Evolutionary conservation across 1,140 invertebrate genomes (phyloP), one percentile per base, ranked within the genome.

Genomic region (Hydropsyche tenuis): DNA sequence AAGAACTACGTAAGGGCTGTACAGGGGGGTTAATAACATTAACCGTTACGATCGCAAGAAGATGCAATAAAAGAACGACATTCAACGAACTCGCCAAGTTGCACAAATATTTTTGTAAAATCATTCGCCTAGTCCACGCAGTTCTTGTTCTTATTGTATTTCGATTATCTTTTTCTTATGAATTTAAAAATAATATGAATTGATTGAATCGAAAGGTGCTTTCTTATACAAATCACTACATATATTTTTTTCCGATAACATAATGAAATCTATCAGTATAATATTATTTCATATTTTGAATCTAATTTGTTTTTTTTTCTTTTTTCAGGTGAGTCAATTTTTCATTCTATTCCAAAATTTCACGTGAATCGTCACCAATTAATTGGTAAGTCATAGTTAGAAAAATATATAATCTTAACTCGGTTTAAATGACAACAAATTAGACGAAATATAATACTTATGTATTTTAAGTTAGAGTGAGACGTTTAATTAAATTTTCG

Each of bases 81-180:
- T 69, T 30, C 37, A 43, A 12, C n/a, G 37, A 30, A 60, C 56
- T 12, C 37, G 23, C 56, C 60, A 9, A 16, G 63, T 69, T 56
- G 43, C 48, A 69, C 37, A 42, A 37, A 65, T 74, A 74, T 74
- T 74, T 74, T 74, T 74, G n/a, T 70, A 69, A 66, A 46, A 69
- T 27, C 14, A 22, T 51, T n/a, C 48, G 48, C 4, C 30, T 37
- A 37, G 30, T 37, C 30, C n/a, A n/a, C n/a, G n/a, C n/a, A n/a
- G n/a, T 37, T 9, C 9, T 9, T 9, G 30, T 37, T 37, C n/a
- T n/a, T n/a, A n/a, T n/a, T n/a, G n/a, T n/a, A n/a, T 37, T 9
- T 37, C 30, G 30, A 37, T 37, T 37, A 37, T 37, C 30, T 37
- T 37, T 37, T 9, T 37, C 9, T 37, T 9, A 9, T 4, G 30